Evolutionary conservation across 2,888 invertebrate genomes (phyloP), one percentile per base, ranked within the genome.

Genomic region (Chrysolina oricalcia): DNA sequence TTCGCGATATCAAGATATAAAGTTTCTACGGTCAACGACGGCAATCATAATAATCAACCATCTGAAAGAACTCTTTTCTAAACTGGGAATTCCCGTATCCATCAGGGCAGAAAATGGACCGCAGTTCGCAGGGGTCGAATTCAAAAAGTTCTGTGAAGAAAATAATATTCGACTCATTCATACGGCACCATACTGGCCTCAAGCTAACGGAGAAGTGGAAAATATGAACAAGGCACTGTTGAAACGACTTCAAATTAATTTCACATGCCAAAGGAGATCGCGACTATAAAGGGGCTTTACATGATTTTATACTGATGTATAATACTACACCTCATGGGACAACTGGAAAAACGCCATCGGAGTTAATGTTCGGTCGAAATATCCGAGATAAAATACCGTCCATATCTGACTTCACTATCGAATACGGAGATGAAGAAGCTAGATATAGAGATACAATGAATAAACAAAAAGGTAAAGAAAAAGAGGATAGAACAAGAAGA

Each of bases 151-250:
- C 59, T 80, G 79, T 35, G 2, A 59, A n/a, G 23, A 70, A 13
- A 19, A 78, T 27, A 66, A 66, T 43, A 79, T 80, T 43, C 43
- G 65, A 4, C 19, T 79, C 0, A 70, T 79, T 21, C 67, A 70
- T 10, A 78, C 79, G 11, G 76, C 75, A 23, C 76, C 79, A 9
- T 80, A 78, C 40, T 80, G 79, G 79, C 76, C 80, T 9, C 78
- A 81, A 59, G 79, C 82, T 41, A 86, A 86, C 76, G 83, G 83
- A n/a, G 82, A 81, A 68, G 84, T 84, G 0, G 85, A 85, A 66
- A 80, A 81, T 41, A 82, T 82, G 72, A 85, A 84, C 72, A 80
- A 73, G 35, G 77, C 85, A 9, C 74, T 80, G n/a, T 46, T 83
- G 27, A 85, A 86, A 53, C 53, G 72, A 21, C 62, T 78, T 15